Evolutionary conservation across 2,797 vertebrate genomes (phyloP), one percentile per base, ranked within the genome.

Genomic region (Liasis olivaceus): DNA sequence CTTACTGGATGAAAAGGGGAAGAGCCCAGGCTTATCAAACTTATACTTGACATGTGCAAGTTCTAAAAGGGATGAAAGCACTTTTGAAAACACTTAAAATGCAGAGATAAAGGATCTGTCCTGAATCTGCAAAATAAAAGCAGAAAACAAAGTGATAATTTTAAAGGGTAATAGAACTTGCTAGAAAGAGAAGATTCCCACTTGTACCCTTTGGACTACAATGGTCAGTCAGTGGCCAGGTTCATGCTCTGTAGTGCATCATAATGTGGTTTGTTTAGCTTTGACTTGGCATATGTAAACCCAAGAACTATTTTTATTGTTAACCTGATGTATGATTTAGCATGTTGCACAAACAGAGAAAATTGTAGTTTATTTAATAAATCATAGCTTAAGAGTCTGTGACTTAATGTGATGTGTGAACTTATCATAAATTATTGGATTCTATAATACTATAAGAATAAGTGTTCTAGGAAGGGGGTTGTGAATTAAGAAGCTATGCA

Each of bases 11-110:
- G 56, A 60, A 85, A 28, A 36, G 15, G 2, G 15, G 63, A 20
- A 58, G 6, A 69, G 26, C 54, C 31, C 51, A 69, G 58, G 56
- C 51, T 89, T 89, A 92, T 92, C 54, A 90, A 87, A 86, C 89
- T 42, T 87, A 72, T 42, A 60, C 26, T 60, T 90, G 63, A 72
- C 84, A 90, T 64, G 72, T 81, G 86, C 14, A 62, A 56, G 22
- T 85, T 86, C 36, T 17, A 77, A 58, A 58, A 59, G 84, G 92
- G 81, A 87, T 54, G 42, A 59, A 92, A 77, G 28, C 63, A 87
- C 42, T 87, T 92, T 66, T 47, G 20, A 86, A 66, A 72, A 60
- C 59, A 47, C 20, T 22, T 87, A 77, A 64, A 62, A 77, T 77
- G 8, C 8, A 60, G 62, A 69, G 62, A 42, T 36, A 54, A 64